Conservation (phyloP, 2,888 invertebrate species). For the Fabriciana adippe region DNA sequence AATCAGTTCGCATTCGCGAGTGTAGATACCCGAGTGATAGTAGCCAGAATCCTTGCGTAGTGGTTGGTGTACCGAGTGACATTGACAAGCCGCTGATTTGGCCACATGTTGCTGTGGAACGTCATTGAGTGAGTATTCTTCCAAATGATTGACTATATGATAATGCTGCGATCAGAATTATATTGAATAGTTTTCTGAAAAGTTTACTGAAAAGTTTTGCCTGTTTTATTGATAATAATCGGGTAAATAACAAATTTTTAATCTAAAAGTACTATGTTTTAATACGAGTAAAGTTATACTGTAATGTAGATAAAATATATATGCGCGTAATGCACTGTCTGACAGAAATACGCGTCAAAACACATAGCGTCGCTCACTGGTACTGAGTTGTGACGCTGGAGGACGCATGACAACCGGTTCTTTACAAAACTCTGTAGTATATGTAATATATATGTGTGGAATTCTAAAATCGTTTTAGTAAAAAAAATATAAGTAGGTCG, state of each 20-base stretch:
- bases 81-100: constrained; percentile 32
- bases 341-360: constrained; percentile 45
- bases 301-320: background rate
- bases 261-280: background rate
- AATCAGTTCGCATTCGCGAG: constrained; percentile 82
- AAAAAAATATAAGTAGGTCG: background rate
- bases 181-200: too few relatives aligned
- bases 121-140: constrained; percentile 52
- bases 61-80: constrained; percentile 57
- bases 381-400: constrained; percentile 45
- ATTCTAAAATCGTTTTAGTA: constrained; percentile 18
- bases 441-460: constrained; percentile 11
- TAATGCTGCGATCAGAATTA: too few relatives aligned
- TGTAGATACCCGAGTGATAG: constrained; percentile 81
- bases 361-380: constrained; percentile 45
- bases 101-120: constrained; percentile 59
- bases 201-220: too few relatives aligned
- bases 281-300: too few relatives aligned
- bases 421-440: constrained; percentile 20
- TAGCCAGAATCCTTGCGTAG: constrained; percentile 61
- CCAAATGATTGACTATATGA: background rate
- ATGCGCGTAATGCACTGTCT: constrained; percentile 9
- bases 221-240: too few relatives aligned
- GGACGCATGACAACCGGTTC: constrained; percentile 40
- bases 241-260: background rate